Evolutionary conservation across 2,113 vertebrate genomes (phyloP).

Genomic region (Trinectes maculatus): DNA sequence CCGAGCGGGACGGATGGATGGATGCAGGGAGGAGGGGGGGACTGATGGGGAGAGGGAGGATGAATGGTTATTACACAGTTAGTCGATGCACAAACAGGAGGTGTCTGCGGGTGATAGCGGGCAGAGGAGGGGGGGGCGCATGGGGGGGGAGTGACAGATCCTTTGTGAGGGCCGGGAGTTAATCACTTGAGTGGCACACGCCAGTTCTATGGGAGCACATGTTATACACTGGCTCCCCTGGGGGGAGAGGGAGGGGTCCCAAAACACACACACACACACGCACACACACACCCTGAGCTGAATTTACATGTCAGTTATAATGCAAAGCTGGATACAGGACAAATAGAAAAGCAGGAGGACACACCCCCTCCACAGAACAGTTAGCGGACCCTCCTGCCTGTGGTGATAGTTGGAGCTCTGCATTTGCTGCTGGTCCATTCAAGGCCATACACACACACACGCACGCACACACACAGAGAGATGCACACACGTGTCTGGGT

Average conservation of each 20-base stretch:
- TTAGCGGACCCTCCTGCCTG: slow-evolving; percentile 56
- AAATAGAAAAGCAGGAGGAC: slow-evolving; percentile 52
- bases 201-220: slow-evolving; percentile 77
- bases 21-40: slow-evolving; percentile 53
- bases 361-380: slow-evolving; percentile 67
- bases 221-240: slow-evolving; percentile 73
- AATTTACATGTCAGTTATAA: slow-evolving; percentile 81
- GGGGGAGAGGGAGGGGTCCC: slow-evolving; percentile 60
- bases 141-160: slow-evolving; percentile 69
- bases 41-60: slow-evolving; percentile 43
- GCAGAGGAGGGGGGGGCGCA: slow-evolving; percentile 12
- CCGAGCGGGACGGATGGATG: slow-evolving; percentile 56
- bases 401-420: slow-evolving; percentile 50
- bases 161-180: slow-evolving; percentile 77
- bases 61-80: slow-evolving; percentile 74
- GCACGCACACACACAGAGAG: neutral
- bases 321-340: slow-evolving; percentile 68
- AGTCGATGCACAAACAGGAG: slow-evolving; percentile 67
- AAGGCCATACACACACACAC: slow-evolving; percentile 29
- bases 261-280: slow-evolving; percentile 50
- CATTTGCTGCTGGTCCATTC: slow-evolving; percentile 54
- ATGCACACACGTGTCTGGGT: slow-evolving; percentile 15
- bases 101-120: slow-evolving; percentile 57
- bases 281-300: slow-evolving; percentile 27
- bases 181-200: slow-evolving; percentile 82